Evolutionary conservation across 1,140 invertebrate species (phyloP).

Genomic region (Melanaphis sacchari): DNA sequence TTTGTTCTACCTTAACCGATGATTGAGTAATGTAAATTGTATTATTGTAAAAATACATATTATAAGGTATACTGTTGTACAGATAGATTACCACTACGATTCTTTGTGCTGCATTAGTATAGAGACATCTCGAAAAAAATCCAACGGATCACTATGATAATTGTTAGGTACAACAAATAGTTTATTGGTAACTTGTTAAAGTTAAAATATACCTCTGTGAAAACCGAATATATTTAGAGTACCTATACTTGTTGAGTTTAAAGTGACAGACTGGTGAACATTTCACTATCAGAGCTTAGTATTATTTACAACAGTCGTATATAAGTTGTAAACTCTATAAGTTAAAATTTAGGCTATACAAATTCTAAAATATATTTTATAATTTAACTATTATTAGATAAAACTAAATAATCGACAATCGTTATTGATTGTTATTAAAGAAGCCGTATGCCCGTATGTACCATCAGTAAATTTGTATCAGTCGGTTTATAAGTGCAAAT

Average conservation of each 20-base stretch:
- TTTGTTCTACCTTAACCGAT: not conserved
- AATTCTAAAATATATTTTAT: too few relatives aligned
- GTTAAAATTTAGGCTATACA: too few relatives aligned
- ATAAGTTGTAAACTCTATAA: not conserved
- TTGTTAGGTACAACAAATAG: not conserved
- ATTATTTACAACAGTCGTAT: not conserved
- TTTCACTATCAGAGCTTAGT: not conserved
- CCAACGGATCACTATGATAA: not conserved
- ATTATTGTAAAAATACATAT: not conserved
- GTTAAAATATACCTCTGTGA: not conserved
- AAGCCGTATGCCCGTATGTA: too few relatives aligned
- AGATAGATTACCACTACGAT: not conserved
- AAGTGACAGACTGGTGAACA: not conserved
- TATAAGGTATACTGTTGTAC: not conserved
- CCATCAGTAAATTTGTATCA: not conserved
- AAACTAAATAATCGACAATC: too few relatives aligned
- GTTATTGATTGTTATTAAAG: too few relatives aligned
- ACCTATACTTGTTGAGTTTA: not conserved
- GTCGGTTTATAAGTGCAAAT: not conserved
- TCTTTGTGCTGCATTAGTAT: not conserved
- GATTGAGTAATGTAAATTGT: not conserved
- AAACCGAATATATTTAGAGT: not conserved
- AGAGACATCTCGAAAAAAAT: not conserved
- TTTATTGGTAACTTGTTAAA: not conserved
- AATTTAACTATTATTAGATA: too few relatives aligned